Percentiles rank a stretch among this genome's conserved stretches.
Conservation (phyloP, 2,888 invertebrate species). For the Agonopterix heracliana region DNA sequence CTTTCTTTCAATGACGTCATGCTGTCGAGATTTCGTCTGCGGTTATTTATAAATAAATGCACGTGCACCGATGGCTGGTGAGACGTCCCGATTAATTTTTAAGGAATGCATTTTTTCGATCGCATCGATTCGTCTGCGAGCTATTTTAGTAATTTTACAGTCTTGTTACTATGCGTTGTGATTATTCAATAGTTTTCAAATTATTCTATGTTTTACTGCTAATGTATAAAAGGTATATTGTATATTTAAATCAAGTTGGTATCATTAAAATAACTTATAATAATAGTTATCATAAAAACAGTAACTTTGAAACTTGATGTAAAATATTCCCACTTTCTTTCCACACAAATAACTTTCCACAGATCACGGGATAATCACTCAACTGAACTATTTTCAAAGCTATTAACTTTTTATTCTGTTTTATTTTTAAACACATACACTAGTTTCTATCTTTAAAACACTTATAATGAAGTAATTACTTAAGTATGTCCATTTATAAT, state of each 20-base stretch:
- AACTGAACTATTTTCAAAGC: not conserved
- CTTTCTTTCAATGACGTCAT: slow-evolving; percentile 61
- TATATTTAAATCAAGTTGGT: no score
- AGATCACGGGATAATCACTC: not conserved
- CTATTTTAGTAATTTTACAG: no score
- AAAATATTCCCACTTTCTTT: slow-evolving; percentile 4
- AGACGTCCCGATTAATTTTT: slow-evolving; percentile 34
- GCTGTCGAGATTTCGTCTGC: slow-evolving; percentile 35
- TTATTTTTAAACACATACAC: not conserved
- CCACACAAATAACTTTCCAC: not conserved
- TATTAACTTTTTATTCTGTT: not conserved
- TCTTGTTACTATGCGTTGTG: no score
- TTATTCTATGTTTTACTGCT: no score
- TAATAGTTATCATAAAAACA: no score
- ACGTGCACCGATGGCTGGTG: slow-evolving; percentile 45
- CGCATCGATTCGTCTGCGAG: slow-evolving; percentile 12
- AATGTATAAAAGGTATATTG: no score
- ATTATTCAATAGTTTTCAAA: no score
- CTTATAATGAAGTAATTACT: no score
- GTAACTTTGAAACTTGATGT: no score
- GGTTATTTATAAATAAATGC: slow-evolving; percentile 65
- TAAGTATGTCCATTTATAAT: not conserved
- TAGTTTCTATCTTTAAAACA: no score
- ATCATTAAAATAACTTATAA: no score
- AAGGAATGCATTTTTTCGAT: slow-evolving; percentile 54